Conservation (phyloP, 2,888 invertebrate species). For the Apantesis nais region DNA sequence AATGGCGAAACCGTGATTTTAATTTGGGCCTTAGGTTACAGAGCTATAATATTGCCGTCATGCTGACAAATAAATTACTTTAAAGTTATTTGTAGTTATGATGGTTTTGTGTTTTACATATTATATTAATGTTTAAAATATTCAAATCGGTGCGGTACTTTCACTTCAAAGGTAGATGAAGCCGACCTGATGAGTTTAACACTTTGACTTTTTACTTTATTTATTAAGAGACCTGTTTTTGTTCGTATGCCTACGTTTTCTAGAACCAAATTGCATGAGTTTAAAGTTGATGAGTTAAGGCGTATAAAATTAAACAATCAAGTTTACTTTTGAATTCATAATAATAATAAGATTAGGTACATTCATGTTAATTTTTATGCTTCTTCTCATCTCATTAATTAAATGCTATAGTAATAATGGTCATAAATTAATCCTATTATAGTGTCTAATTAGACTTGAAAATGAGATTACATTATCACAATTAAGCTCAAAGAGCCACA, state of each 20-base stretch:
- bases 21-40: slow-evolving; percentile 25
- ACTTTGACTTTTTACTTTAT: slow-evolving; percentile 9
- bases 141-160: slow-evolving; percentile 20
- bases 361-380: background rate
- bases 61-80: slow-evolving; percentile 21
- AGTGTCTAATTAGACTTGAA: background rate
- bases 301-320: background rate
- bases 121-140: slow-evolving; percentile 1
- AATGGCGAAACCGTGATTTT: slow-evolving; percentile 38
- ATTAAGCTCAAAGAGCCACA: background rate
- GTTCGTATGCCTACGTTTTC: background rate
- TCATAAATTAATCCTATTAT: background rate
- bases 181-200: slow-evolving; percentile 9
- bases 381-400: too few relatives aligned
- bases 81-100: slow-evolving; percentile 13
- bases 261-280: background rate
- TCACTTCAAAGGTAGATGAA: slow-evolving; percentile 22
- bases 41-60: slow-evolving; percentile 28
- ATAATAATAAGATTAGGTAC: background rate
- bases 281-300: background rate
- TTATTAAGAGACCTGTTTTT: background rate
- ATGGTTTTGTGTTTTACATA: slow-evolving; percentile 5
- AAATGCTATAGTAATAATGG: background rate
- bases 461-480: background rate
- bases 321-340: background rate